A percentile compares a stretch with the other conserved stretches of the same genome.
phyloP scores from a whole-genome alignment of 2,113 vertebrate species.

The Hydrochoerus hydrochaeris region DNA sequence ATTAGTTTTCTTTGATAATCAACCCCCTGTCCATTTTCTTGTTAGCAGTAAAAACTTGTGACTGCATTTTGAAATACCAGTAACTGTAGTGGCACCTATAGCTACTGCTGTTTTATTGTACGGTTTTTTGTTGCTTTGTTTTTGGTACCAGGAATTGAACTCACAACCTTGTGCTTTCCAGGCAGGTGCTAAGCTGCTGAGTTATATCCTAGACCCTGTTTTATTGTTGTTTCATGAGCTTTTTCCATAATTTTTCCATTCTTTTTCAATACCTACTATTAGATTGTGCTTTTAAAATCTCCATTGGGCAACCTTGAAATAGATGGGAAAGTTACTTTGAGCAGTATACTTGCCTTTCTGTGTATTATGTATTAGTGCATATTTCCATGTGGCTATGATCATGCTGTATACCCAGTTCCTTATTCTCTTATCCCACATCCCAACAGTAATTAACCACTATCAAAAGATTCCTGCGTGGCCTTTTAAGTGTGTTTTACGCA shows the following conservation, averaged over 20 bases:
- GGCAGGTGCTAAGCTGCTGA: too few relatives aligned
- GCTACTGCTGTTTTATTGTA: background rate
- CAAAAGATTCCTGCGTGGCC: background rate
- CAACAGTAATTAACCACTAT: background rate
- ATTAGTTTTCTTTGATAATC: constrained; percentile 32
- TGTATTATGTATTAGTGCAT: background rate
- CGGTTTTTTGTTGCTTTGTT: too few relatives aligned
- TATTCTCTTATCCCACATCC: background rate
- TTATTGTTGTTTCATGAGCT: background rate
- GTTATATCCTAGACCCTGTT: too few relatives aligned
- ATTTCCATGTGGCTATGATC: constrained; percentile 2
- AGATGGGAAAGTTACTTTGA: constrained; percentile 19
- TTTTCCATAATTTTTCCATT: background rate
- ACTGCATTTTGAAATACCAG: constrained; percentile 39
- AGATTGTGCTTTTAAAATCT: constrained; percentile 39
- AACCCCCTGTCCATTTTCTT: background rate
- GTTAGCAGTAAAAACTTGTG: constrained; percentile 32
- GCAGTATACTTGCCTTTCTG: background rate
- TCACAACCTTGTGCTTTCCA: too few relatives aligned
- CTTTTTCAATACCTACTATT: constrained; percentile 36
- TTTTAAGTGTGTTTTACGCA: background rate
- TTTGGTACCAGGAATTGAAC: too few relatives aligned
- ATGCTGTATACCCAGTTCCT: background rate
- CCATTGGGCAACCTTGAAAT: constrained; percentile 7
- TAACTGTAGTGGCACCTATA: background rate